phyloP scores from a whole-genome alignment of 2,888 invertebrate species.

The Octodonta nipae region DNA sequence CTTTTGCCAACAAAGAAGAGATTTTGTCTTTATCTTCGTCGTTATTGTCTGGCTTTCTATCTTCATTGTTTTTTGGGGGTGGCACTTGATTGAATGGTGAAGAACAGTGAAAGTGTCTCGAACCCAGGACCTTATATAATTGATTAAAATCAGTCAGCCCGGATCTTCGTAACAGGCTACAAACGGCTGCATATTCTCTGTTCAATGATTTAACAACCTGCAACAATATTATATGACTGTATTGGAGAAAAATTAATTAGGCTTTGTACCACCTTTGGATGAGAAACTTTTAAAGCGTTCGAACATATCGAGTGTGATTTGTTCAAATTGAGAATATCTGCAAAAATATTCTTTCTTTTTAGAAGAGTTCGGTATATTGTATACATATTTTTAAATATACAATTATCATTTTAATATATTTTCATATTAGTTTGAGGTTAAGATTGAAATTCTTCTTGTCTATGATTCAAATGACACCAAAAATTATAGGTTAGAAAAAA shows the following conservation, averaged over 20 bases:
- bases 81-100: constrained; percentile 16
- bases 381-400: too few relatives aligned
- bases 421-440: too few relatives aligned
- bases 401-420: too few relatives aligned
- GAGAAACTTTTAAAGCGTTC: too few relatives aligned
- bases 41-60: constrained; percentile 31
- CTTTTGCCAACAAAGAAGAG: constrained; percentile 59
- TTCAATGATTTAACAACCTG: constrained; percentile 20
- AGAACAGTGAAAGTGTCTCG: constrained; percentile 23
- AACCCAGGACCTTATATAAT: constrained; percentile 20
- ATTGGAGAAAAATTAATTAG: neutral
- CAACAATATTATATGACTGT: constrained; percentile 7
- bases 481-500: too few relatives aligned
- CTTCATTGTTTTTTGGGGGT: constrained; percentile 11
- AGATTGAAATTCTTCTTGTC: too few relatives aligned
- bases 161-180: constrained; percentile 40
- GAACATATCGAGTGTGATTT: too few relatives aligned
- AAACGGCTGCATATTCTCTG: constrained; percentile 46
- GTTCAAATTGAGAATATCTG: too few relatives aligned
- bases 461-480: too few relatives aligned
- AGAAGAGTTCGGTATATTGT: too few relatives aligned
- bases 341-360: too few relatives aligned
- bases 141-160: constrained; percentile 34
- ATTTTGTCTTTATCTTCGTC: constrained; percentile 58
- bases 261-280: too few relatives aligned